Evolutionary conservation across 2,113 vertebrate species (phyloP), one percentile per base, ranked within the genome.

Genomic region (Istiophorus platypterus): DNA sequence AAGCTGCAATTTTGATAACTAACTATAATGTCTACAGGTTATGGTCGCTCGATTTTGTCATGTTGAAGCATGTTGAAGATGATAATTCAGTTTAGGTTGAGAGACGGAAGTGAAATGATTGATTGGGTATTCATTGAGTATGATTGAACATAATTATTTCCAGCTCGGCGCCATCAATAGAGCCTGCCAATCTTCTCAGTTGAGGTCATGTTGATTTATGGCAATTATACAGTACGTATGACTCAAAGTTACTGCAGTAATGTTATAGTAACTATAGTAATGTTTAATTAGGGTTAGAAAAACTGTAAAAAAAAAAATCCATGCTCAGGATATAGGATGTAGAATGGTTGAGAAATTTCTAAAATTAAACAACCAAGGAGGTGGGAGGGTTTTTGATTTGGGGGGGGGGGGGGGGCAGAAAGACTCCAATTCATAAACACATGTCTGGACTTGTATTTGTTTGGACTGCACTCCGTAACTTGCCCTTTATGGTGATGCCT

Each of bases 361-460:
- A 4, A 63, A 63, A 69, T 24, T 37, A 86, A 83, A 73, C 22
- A n/a, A 66, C 17, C 22, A 20, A 24, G 63, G 78, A 27, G 39
- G 39, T 45, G 34, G 70, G n/a, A 15, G 63, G 45, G n/a, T 78
- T 86, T 88, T 81, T 86, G 87, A 88, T 89, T 78, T 45, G 9
- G 3, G 49, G 45, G 49, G 9, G 20, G 10, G 52, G 9, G 3
- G 49, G 45, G 49, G 9, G 20, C 9, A 57, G 73, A 70, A 76
- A 78, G 61, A 87, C 71, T 79, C 64, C 72, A 72, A 47, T 68
- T 66, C 75, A 82, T 85, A 84, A 90, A 86, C 86, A 77, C 76
- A 75, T 84, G 76, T 84, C 77, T n/a, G n/a, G n/a, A n/a, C n/a
- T n/a, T n/a, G n/a, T n/a, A n/a, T n/a, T n/a, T n/a, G n/a, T n/a